Base-by-base conservation (phyloP, 2,888 invertebrate species). In the Diadegma fenestrale region DNA sequence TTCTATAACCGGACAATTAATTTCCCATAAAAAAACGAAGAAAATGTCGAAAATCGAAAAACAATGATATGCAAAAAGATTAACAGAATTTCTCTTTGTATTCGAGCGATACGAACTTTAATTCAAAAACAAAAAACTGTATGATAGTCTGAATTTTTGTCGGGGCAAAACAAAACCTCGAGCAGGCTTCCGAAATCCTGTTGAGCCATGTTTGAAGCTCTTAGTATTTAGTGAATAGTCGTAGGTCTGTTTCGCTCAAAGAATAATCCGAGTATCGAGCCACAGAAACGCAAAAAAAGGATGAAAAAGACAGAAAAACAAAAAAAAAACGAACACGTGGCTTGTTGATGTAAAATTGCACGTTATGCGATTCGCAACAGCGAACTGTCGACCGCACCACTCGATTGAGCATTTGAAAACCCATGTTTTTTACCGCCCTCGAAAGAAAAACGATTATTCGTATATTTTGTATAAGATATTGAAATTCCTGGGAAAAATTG, bases 181-280 rank as follows among this genome's bases (percentile, higher is more conserved):
- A 71, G 30, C 48, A 78, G 75, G 51, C 58, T 54, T 58, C 69
- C 66, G 79, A 85, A 66, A 26, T 41, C 37, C 37, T 33, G 66
- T 71, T 79, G 12, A 78, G 73, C 43, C n/a, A 43, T 51, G 22
- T 30, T 33, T 30, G 64, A 86, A 68, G 8, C 54, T 33, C 63
- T 75, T 89, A 90, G 87, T 88, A 89, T 84, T 89, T 90, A 89
- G 85, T 77, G 64, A 80, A 77, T 88, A 89, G 86, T 81, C 84
- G 48, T 88, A 87, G 81, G 82, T 77, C 82, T 72, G 81, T 77
- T 83, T 88, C 81, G 87, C 87, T 88, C 87, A 86, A 86, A 30
- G n/a, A 69, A 30, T 72, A 64, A 37, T 73, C 43, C 22, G 37
- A 17, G 43, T 22, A 30, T 22, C 33, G 26, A 66, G 7, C 51